Evolutionary conservation across 1,140 invertebrate species (phyloP), one percentile per base, ranked within the genome.

Genomic region (Varroa destructor): DNA sequence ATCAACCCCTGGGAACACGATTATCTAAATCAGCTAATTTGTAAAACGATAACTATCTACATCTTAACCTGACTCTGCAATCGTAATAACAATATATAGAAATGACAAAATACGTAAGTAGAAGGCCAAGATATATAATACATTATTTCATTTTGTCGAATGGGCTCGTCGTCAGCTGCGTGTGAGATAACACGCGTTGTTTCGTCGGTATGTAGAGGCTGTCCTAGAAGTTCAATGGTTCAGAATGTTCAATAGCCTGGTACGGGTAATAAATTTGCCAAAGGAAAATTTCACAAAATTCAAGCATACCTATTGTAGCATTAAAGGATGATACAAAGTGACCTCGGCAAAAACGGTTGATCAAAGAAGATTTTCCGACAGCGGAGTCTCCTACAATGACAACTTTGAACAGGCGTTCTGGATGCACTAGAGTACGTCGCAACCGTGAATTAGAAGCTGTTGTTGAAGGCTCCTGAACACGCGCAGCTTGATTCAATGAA

Each of bases 371-470:
- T 73, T 85, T 85, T 0, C 84, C 84, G 42, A 86, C 85, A 36
- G 82, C 82, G 36, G 82, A 83, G 75, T 86, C 84, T 2, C 84
- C 84, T 55, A 85, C 81, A 78, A 84, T 83, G 1, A 85, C 83
- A 8, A 85, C 81, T 77, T 85, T 85, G 78, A 83, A 85, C 36
- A 85, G 77, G 71, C 83, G 75, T 72, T 83, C 80, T 54, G 80
- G 79, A 43, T 42, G 43, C 61, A 72, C 36, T 1, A 70, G 40
- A 25, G 40, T 51, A 10, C 64, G 46, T 37, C 36, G 37, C 36
- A 14, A 8, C 46, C 46, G 46, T 5, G 46, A 3, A 8, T 51
- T 51, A 51, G 46, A 51, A 51, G 46, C 46, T 51, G 46, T 51
- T 51, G 46, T 51, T 5, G 46, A 51, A 8, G 46, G 46, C 8